Evolutionary conservation across 2,113 vertebrate genomes (phyloP).

Genomic region (Chauna torquata): DNA sequence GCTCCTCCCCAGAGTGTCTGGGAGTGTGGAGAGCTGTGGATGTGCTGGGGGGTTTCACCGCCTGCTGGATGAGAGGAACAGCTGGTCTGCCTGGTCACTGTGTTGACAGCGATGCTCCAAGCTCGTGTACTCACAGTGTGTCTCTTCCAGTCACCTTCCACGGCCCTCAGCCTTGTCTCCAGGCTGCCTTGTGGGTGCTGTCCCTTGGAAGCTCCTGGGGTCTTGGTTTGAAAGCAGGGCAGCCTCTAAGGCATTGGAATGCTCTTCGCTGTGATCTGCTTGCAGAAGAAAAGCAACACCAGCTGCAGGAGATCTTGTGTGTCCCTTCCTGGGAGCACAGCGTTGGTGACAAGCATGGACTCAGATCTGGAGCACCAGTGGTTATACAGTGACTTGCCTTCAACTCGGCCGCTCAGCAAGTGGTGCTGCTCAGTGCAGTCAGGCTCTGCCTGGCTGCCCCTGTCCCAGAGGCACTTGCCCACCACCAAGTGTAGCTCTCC

Average conservation of each 20-base stretch:
- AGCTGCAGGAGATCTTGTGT: neutral
- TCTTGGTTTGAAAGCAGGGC: neutral
- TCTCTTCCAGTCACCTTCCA: neutral
- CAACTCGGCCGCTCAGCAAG: neutral
- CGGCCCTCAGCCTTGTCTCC: fast-evolving
- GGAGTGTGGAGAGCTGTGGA: neutral
- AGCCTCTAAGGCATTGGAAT: fast-evolving
- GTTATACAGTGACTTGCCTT: neutral
- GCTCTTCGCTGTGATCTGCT: neutral
- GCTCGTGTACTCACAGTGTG: fast-evolving
- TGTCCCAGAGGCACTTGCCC: too few species aligned
- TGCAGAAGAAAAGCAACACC: neutral
- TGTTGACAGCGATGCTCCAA: neutral
- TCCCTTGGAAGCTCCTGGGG: neutral
- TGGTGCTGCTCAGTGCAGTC: neutral
- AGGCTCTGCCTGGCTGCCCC: neutral
- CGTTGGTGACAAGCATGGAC: fast-evolving
- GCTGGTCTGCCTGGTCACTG: fast-evolving
- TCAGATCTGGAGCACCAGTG: neutral
- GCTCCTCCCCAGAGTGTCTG: too few species aligned
- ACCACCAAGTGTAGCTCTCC: neutral
- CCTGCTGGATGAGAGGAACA: neutral
- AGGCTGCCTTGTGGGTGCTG: neutral
- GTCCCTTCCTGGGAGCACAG: neutral
- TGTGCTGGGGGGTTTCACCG: fast-evolving